Evolutionary conservation across 2,888 invertebrate species (phyloP).

Genomic region (Netelia fuscicornis): DNA sequence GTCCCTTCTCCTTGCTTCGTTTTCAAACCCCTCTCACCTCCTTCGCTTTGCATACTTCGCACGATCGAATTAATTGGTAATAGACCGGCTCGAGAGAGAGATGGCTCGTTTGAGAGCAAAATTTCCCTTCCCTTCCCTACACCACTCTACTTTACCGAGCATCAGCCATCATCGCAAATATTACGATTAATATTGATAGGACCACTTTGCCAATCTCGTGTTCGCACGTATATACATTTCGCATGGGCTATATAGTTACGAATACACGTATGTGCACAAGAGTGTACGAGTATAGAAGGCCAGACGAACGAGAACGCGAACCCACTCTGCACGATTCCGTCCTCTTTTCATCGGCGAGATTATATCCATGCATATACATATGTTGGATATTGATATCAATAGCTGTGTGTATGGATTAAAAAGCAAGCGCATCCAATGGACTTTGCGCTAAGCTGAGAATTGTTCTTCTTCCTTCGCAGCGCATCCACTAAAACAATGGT

Average conservation of each 20-base stretch:
- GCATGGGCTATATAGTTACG: conserved; percentile 4
- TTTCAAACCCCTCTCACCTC: conserved; percentile 59
- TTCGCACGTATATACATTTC: conserved; percentile 63
- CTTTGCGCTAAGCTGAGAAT: too few relatives aligned
- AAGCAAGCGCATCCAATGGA: neutral
- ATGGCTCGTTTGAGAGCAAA: conserved; percentile 43
- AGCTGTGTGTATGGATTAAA: neutral
- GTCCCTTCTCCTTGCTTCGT: conserved; percentile 37
- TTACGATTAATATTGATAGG: conserved; percentile 83
- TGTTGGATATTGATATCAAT: neutral
- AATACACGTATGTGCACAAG: conserved; percentile 1
- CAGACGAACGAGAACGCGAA: conserved; percentile 9
- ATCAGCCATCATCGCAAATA: conserved; percentile 76
- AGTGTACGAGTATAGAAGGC: neutral
- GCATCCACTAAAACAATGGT: too few relatives aligned
- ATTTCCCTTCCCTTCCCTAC: conserved; percentile 13
- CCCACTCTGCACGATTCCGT: conserved; percentile 2
- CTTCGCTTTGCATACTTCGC: conserved; percentile 83
- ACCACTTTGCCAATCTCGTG: conserved; percentile 77
- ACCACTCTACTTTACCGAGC: conserved; percentile 25
- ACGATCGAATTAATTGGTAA: conserved; percentile 84
- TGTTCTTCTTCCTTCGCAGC: too few relatives aligned
- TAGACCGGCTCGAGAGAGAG: conserved; percentile 76
- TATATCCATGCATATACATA: neutral
- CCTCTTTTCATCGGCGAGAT: conserved; percentile 4